Evolutionary conservation across 2,888 invertebrate species (phyloP).

Genomic region (Colostygia pectinataria): DNA sequence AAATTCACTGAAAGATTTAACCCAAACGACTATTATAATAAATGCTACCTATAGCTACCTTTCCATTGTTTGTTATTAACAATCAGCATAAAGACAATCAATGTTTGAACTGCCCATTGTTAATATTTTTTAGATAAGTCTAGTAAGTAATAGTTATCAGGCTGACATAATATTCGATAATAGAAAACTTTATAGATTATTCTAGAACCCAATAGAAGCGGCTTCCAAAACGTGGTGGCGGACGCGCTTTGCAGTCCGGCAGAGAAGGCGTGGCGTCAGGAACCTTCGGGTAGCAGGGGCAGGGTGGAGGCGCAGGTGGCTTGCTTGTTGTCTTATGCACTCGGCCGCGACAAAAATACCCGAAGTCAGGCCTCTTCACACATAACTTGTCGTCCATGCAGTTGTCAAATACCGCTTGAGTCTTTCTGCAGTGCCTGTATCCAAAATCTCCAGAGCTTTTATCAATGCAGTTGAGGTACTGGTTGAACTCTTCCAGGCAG

Average conservation of each 20-base stretch:
- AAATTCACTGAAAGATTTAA: too few species aligned
- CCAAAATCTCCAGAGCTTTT: conserved; percentile 87
- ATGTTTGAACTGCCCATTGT: conserved; percentile 13
- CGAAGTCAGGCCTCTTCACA: conserved; percentile 89
- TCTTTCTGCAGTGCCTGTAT: conserved; percentile 89
- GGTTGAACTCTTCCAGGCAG: conserved; percentile 92
- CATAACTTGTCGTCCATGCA: conserved; percentile 91
- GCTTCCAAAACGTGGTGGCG: conserved; percentile 84
- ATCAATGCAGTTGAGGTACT: conserved; percentile 89
- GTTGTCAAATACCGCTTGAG: conserved; percentile 91
- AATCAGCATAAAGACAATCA: conserved; percentile 2
- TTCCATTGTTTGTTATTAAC: conserved; percentile 15
- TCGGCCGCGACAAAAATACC: conserved; percentile 90
- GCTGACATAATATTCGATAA: background rate
- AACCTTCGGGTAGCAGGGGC: conserved; percentile 80
- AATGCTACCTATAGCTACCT: too few species aligned
- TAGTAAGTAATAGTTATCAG: background rate
- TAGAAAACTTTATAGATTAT: conserved; percentile 26
- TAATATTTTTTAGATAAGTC: background rate
- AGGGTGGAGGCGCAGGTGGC: conserved; percentile 80
- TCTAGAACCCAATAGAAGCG: conserved; percentile 81
- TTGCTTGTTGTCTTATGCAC: conserved; percentile 83
- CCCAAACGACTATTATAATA: too few species aligned
- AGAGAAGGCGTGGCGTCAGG: conserved; percentile 86
- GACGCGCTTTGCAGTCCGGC: conserved; percentile 83